phyloP scores from a whole-genome alignment of 2,797 vertebrate genomes.

The Chelmon rostratus region DNA sequence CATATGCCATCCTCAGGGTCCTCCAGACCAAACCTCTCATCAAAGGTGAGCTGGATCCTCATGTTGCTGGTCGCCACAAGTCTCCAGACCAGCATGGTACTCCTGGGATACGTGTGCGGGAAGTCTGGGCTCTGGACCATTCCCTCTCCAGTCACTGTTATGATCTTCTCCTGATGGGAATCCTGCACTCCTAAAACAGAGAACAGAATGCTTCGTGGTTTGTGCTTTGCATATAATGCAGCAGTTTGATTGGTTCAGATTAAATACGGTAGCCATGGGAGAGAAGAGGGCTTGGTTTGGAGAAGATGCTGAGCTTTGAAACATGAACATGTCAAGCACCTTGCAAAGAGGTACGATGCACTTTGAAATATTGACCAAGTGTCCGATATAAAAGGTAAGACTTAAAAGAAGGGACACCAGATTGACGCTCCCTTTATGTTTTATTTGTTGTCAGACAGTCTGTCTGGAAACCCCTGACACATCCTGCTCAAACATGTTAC shows the following conservation, averaged over 20 bases:
- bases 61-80: constrained; percentile 90
- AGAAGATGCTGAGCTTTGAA: neutral
- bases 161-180: constrained; percentile 94
- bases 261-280: neutral
- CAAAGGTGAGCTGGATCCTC: constrained; percentile 95
- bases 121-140: constrained; percentile 95
- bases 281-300: neutral
- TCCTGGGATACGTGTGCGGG: constrained; percentile 93
- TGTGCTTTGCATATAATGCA: neutral
- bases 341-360: neutral
- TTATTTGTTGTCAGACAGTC: neutral
- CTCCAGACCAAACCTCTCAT: constrained; percentile 96
- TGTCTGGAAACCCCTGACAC: neutral
- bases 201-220: constrained; percentile 1
- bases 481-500: neutral
- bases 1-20: constrained; percentile 97
- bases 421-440: neutral
- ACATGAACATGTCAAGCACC: constrained; percentile 5
- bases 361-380: constrained; percentile 14
- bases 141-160: constrained; percentile 93
- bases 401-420: neutral
- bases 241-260: neutral
- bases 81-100: constrained; percentile 92
- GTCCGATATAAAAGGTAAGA: constrained; percentile 3
- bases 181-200: constrained; percentile 92